A percentile compares a stretch with the other conserved stretches of the same genome.
Conservation (phyloP, 2,888 invertebrate genomes). For the Chesias legatella region DNA sequence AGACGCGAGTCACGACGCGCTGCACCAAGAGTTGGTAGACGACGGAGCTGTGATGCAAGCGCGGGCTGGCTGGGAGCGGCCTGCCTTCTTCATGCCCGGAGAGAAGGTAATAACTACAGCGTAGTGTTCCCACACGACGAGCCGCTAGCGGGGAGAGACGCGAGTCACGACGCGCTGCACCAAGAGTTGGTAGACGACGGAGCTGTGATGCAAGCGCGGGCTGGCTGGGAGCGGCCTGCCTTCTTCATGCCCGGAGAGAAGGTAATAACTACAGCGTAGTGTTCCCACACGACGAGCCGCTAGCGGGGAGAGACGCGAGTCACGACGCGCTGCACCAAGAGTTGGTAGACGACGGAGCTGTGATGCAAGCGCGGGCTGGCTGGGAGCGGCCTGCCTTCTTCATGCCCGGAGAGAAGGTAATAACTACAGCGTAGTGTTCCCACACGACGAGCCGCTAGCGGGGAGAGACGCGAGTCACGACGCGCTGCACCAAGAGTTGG, state of each 20-base stretch:
- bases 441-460: conserved; percentile 90
- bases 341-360: conserved; percentile 87
- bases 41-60: conserved; percentile 94
- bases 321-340: conserved; percentile 78
- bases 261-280: conserved; percentile 47
- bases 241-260: conserved; percentile 83
- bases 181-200: conserved; percentile 86
- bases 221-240: conserved; percentile 94
- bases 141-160: conserved; percentile 87
- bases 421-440: conserved; percentile 68
- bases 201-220: conserved; percentile 93
- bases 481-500: conserved; percentile 80
- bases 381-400: conserved; percentile 96
- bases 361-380: conserved; percentile 93
- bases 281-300: conserved; percentile 90
- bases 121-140: conserved; percentile 89
- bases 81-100: conserved; percentile 86
- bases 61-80: conserved; percentile 93
- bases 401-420: conserved; percentile 66
- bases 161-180: conserved; percentile 68
- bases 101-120: conserved; percentile 45
- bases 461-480: conserved; percentile 82
- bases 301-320: conserved; percentile 85
- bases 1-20: conserved; percentile 71
- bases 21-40: conserved; percentile 83